phyloP scores from a whole-genome alignment of 2,888 invertebrate genomes.

The Tetrapedia diversipes region DNA sequence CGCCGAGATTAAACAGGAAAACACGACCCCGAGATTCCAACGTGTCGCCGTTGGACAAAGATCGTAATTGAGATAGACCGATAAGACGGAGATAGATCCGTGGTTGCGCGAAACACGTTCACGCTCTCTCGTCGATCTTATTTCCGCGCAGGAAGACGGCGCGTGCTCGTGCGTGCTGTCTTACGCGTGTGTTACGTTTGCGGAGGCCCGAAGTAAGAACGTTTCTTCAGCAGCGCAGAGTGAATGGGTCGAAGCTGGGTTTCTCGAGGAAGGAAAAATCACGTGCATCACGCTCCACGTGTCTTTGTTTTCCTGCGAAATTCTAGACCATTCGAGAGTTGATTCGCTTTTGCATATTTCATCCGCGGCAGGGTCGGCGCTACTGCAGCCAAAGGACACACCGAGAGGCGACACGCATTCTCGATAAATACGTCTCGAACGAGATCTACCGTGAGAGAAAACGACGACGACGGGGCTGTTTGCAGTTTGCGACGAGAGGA shows the following conservation, averaged over 20 bases:
- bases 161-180: slow-evolving; percentile 36
- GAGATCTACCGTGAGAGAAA: slow-evolving; percentile 36
- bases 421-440: slow-evolving; percentile 29
- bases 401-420: slow-evolving; percentile 9
- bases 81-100: too few relatives aligned
- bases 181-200: background rate
- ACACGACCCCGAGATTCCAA: slow-evolving; percentile 8
- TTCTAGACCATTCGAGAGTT: background rate
- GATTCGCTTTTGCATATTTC: background rate
- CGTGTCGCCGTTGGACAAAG: background rate
- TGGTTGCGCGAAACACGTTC: too few relatives aligned
- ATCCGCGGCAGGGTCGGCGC: background rate
- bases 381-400: background rate
- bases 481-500: slow-evolving; percentile 20
- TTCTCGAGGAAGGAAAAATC: background rate
- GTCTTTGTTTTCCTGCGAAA: background rate
- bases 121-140: slow-evolving; percentile 12
- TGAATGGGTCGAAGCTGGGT: slow-evolving; percentile 2
- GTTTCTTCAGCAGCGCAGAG: slow-evolving; percentile 37
- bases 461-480: slow-evolving; percentile 33
- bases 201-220: slow-evolving; percentile 70
- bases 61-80: too few relatives aligned
- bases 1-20: slow-evolving; percentile 25
- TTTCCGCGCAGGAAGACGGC: slow-evolving; percentile 14
- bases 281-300: background rate